Evolutionary conservation across 2,888 invertebrate species (phyloP), one percentile per base, ranked within the genome.

Genomic region (Stenchaetothrips biformis): DNA sequence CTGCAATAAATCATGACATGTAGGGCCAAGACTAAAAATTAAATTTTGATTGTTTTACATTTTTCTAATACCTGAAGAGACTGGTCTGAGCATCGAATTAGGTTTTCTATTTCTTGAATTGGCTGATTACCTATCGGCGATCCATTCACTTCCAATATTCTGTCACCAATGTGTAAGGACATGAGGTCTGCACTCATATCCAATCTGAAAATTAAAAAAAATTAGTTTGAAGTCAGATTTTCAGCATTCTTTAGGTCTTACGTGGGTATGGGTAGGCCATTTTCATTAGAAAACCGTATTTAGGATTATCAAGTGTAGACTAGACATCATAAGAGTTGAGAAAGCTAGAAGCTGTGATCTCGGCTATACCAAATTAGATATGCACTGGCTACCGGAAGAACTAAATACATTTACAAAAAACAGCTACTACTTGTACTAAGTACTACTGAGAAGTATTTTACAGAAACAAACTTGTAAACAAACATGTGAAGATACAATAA

Each of bases 81-180:
- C 81, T 92, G 90, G 84, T 93, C 92, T 0, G 93, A 91, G 84
- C 91, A 91, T 81, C 91, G 89, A 81, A 95, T 90, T 53, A 93
- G 89, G 85, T 92, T 91, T 86, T 95, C 94, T 80, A 94, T 92
- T 83, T 92, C 95, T 82, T 94, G 92, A 79, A 95, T 89, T 0
- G 94, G 92, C 80, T 93, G 92, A 85, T 94, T 93, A 85, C 91
- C 92, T 0, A 96, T 93, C 0, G 96, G 94, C 0, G 94, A 92
- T 3, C 97, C 97, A 89, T 97, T 96, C 79, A 97, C 95, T 89
- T 97, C 97, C 82, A 97, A 88, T 83, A 98, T 95, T 85, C 93
- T 90, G 88, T 97, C 97, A n/a, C 97, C 97, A 83, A 97, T 93
- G 86, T 94, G 96, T 80, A 97, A 88, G 11, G 94, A 92, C 89